These are phyloP conservation scores for Synaphobranchus kaupii DNA, from an alignment of 2,797 vertebrate species.

Conservation along the genomic window DNA sequence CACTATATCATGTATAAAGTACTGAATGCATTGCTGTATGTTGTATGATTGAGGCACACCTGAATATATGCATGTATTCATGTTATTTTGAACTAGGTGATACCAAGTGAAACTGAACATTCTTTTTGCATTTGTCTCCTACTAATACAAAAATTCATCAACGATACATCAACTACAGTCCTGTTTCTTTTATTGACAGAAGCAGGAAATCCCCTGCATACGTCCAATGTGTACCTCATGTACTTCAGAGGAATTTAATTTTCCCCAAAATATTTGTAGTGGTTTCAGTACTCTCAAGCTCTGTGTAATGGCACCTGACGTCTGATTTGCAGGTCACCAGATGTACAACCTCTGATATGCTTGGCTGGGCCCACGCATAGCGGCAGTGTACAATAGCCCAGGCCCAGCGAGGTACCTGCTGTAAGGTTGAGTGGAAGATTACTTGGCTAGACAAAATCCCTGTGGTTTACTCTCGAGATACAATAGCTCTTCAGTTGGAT, in stretches of 20 bases:
- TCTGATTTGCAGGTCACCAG: constrained; percentile 27
- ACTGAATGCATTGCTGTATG: background rate
- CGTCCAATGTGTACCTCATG: background rate
- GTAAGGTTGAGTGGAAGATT: constrained; percentile 41
- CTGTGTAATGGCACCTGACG: constrained; percentile 16
- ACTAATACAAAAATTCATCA: background rate
- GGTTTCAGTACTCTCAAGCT: background rate
- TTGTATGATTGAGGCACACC: background rate
- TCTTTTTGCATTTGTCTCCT: background rate
- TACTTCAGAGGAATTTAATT: constrained; percentile 29
- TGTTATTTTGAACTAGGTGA: background rate
- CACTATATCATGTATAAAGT: constrained; percentile 1
- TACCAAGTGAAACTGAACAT: background rate
- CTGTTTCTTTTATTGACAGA: background rate
- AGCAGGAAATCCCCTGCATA: background rate
- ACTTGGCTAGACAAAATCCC: constrained; percentile 65
- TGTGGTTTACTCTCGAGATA: constrained; percentile 75
- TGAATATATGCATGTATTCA: background rate
- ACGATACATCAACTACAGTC: background rate
- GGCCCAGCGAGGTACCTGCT: constrained; percentile 32
- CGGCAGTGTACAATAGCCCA: constrained; percentile 16
- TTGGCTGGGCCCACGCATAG: constrained; percentile 23
- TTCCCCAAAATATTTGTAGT: background rate
- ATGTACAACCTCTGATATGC: constrained; percentile 27
- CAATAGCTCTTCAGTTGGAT: constrained; percentile 75